phyloP scores from a whole-genome alignment of 2,888 invertebrate species.

The Petrolisthes manimaculis region DNA sequence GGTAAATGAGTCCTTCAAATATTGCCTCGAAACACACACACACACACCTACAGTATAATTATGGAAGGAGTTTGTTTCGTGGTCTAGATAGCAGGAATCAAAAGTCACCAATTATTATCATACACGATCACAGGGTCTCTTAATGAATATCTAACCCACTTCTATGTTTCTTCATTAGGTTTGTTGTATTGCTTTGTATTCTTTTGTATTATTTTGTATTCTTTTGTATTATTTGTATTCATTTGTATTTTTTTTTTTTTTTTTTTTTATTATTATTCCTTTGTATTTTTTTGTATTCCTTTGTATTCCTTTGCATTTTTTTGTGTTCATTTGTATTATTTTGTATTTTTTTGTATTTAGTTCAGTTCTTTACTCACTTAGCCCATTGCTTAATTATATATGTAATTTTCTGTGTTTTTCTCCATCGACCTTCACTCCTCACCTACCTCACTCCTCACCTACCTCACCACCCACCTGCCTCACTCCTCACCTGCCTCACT shows the following conservation, averaged over 20 bases:
- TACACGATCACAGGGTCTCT: no score
- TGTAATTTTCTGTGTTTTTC: background rate
- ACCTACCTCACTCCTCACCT: no score
- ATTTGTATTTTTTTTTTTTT: slow-evolving; percentile 4
- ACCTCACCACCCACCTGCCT: no score
- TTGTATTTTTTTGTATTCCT: slow-evolving; percentile 1
- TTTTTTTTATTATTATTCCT: slow-evolving; percentile 15
- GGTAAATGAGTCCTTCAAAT: no score
- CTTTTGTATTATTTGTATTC: background rate
- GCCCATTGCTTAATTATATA: background rate
- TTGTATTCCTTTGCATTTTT: slow-evolving; percentile 3
- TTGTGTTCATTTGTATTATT: slow-evolving; percentile 17
- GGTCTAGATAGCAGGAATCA: no score
- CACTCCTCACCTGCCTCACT: no score
- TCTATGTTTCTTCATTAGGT: no score
- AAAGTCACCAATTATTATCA: no score
- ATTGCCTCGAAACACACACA: no score
- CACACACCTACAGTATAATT: no score
- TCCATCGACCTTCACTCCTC: background rate
- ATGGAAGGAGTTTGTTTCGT: no score
- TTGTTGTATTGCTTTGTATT: background rate
- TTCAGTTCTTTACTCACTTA: background rate
- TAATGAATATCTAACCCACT: no score
- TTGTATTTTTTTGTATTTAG: background rate
- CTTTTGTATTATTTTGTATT: background rate